These are phyloP conservation scores for Toxonevra muliebris DNA, from an alignment of 2,888 invertebrate species.

Conservation along the genomic window DNA sequence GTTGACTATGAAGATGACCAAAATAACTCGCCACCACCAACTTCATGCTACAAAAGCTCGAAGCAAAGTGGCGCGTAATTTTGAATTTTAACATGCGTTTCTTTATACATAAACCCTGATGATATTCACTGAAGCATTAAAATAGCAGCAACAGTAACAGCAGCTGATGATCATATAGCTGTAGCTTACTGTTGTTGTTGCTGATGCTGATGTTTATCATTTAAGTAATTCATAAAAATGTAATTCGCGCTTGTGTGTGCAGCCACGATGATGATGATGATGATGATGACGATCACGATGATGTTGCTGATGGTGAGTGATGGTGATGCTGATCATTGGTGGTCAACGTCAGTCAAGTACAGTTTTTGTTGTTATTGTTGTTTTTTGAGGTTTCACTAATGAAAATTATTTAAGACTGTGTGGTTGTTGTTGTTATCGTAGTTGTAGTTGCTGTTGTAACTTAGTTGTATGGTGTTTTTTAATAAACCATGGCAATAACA, in stretches of 20 bases:
- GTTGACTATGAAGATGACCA: no score
- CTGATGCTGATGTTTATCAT: slow-evolving; percentile 21
- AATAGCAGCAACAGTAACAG: not conserved
- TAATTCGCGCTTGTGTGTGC: slow-evolving; percentile 27
- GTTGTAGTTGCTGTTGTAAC: not conserved
- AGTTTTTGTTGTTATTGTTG: not conserved
- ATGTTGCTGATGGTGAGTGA: not conserved
- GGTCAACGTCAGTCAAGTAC: slow-evolving; percentile 14
- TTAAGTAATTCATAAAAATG: slow-evolving; percentile 34
- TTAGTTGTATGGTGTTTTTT: slow-evolving; percentile 3
- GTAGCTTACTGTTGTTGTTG: not conserved
- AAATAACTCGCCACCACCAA: no score
- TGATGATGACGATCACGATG: no score
- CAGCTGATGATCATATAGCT: not conserved
- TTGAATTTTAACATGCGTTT: not conserved
- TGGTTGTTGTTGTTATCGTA: not conserved
- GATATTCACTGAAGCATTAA: not conserved
- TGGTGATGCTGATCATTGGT: slow-evolving; percentile 1
- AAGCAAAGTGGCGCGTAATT: slow-evolving; percentile 3
- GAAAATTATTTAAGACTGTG: slow-evolving; percentile 12
- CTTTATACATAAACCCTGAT: no score
- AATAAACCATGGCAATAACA: slow-evolving; percentile 9
- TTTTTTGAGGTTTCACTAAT: slow-evolving; percentile 7
- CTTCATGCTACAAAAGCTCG: not conserved
- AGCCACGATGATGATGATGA: not conserved